Evolutionary conservation across 1,140 invertebrate species (phyloP), one percentile per base, ranked within the genome.

Genomic region (Hestina assimilis): DNA sequence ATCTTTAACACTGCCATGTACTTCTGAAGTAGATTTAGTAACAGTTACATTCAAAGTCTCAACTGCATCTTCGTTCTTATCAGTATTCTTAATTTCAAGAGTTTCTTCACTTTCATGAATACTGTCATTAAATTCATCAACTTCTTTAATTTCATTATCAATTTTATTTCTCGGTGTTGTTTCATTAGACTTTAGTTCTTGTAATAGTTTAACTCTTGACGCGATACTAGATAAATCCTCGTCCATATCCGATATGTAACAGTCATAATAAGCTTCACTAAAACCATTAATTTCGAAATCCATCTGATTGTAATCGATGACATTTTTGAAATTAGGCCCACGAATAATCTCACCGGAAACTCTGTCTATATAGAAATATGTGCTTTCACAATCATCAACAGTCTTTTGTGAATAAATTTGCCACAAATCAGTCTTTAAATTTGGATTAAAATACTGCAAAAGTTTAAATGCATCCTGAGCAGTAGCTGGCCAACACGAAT

Each of bases 371-470:
- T 81, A 19, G 31, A 87, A 84, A 0, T 69, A 78, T 3, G 79
- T 81, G 24, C 33, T 51, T 55, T 87, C 77, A 0, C 78, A 65
- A 9, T 63, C 45, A 6, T 74, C 62, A 0, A 75, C 38, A 0
- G 46, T 40, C 50, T 82, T 82, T 31, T 81, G 75, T 0, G 74
- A 50, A 26, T 82, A 82, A 11, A 87, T 81, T 38, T 73, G 72
- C 80, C 81, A 87, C 12, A 61, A 19, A 51, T 72, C 43, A 0
- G 77, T 84, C 50, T 69, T 76, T 26, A 87, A 41, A 2, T 63
- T 69, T 0, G 80, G 81, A 56, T 87, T 87, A 9, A 84, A 87
- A 35, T 83, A 84, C 24, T 87, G 83, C 19, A 87, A 56, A 0
- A 82, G 54, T 50, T 84, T 83, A 21, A 87, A 85, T 0, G 69